Evolutionary conservation across 2,888 invertebrate genomes (phyloP).

Genomic region (Clanis bilineata): DNA sequence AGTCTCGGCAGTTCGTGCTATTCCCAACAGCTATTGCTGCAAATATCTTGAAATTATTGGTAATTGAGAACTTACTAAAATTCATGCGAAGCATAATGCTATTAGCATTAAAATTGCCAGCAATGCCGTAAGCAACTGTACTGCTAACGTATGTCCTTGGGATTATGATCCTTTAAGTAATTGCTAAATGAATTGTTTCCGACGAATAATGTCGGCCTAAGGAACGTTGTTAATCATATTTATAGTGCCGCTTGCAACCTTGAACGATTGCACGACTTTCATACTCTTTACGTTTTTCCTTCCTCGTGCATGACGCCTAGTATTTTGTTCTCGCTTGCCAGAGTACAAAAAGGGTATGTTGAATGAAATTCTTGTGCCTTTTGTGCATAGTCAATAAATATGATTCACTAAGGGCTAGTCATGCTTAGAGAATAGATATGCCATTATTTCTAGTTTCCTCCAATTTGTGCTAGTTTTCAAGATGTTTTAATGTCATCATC

Average conservation of each 20-base stretch:
- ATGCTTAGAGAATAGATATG: too few species aligned
- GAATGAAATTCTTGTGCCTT: too few species aligned
- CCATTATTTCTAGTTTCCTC: too few species aligned
- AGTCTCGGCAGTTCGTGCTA: too few species aligned
- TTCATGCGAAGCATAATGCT: conserved; percentile 17
- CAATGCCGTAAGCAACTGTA: conserved; percentile 28
- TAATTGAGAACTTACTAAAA: background rate
- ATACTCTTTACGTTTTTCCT: background rate
- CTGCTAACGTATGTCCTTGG: conserved; percentile 36
- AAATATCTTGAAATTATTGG: too few species aligned
- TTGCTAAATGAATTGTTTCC: conserved; percentile 58
- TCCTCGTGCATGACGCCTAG: background rate
- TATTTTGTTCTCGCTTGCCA: background rate
- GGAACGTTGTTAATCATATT: conserved; percentile 1
- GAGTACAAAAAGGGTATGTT: background rate
- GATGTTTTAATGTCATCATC: too few species aligned
- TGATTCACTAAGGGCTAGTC: too few species aligned
- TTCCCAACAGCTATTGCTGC: too few species aligned
- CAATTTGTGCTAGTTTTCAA: too few species aligned
- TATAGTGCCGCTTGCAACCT: background rate
- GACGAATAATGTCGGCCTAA: conserved; percentile 7
- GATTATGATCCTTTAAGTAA: conserved; percentile 38
- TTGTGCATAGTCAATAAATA: background rate
- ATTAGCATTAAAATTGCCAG: conserved; percentile 31
- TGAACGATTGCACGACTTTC: background rate